Conservation (phyloP, 2,888 invertebrate species). For the Agrilus cyanescens region DNA sequence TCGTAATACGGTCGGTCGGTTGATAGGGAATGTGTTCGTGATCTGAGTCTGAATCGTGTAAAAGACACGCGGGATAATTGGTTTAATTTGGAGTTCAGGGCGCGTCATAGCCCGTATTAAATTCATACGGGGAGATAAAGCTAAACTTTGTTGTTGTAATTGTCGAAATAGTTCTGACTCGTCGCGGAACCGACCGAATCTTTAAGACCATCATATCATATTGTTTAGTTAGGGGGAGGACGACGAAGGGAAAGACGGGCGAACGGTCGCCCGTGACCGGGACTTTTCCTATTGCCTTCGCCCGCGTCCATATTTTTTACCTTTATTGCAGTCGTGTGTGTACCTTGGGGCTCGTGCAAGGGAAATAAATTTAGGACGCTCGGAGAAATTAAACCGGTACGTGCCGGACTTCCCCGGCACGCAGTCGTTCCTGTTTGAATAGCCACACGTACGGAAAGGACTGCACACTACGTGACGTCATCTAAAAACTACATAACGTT, state of each 20-base stretch:
- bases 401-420: slow-evolving; percentile 35
- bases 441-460: slow-evolving; percentile 34
- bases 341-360: slow-evolving; percentile 27
- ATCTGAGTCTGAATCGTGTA: too few species aligned
- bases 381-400: slow-evolving; percentile 37
- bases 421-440: slow-evolving; percentile 24
- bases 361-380: slow-evolving; percentile 31
- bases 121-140: too few species aligned
- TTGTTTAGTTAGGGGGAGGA: too few species aligned
- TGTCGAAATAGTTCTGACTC: neutral
- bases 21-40: too few species aligned
- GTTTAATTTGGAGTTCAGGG: too few species aligned
- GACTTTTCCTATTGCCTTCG: slow-evolving; percentile 21
- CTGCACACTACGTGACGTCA: slow-evolving; percentile 35
- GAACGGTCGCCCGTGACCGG: too few species aligned
- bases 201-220: slow-evolving; percentile 3
- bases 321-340: slow-evolving; percentile 22
- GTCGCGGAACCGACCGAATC: neutral
- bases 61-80: too few species aligned
- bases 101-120: too few species aligned
- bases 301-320: slow-evolving; percentile 20
- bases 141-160: neutral
- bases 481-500: slow-evolving; percentile 23
- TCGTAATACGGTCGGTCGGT: too few species aligned
- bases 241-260: too few species aligned